Evolutionary conservation across 1,140 invertebrate species (phyloP), one percentile per base, ranked within the genome.

Genomic region (Cheumatopsyche charites): DNA sequence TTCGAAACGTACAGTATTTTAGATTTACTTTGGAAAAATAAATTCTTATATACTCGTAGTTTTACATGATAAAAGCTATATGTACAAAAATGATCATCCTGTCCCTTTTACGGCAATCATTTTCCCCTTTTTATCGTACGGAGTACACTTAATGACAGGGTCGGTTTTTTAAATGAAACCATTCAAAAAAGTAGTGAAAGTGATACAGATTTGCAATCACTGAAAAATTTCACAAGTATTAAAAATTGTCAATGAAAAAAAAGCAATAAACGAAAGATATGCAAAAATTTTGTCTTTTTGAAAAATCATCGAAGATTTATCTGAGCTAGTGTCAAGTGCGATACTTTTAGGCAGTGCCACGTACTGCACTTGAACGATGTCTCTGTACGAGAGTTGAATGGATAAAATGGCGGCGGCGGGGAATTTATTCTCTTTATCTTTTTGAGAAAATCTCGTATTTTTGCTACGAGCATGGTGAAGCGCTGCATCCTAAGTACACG

Each of bases 191-290:
- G 41, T 62, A 49, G 21, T 17, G 58, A 55, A 62, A 61, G 49
- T 45, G 21, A 45, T 62, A 58, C 23, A 23, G 55, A 13, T 67
- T 52, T 67, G 67, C 26, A 67, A 62, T 66, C 62, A 67, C 71
- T 70, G 74, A 75, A 75, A 75, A 75, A 75, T 75, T 66, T 55
- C 47, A 2, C 47, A 19, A 15, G 13, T 9, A 9, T 9, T 9
- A 36, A 4, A 4, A 36, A 36, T 9, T 36, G 29, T 4, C 3
- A 36, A 9, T 4, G 29, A 36, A 36, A 36, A 36, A 36, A 36
- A 36, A 36, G 29, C 3, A 4, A 36, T 9, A 36, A 36, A 36
- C 3, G 9, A 36, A 36, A 9, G 29, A 36, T 36, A 9, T 36
- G 29, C 9, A 9, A 9, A 4, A 9, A 36, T 36, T 36, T 36